These are phyloP conservation scores for Myoxocephalus aenaeus DNA, from an alignment of 2,797 vertebrate genomes.

Conservation along the genomic window DNA sequence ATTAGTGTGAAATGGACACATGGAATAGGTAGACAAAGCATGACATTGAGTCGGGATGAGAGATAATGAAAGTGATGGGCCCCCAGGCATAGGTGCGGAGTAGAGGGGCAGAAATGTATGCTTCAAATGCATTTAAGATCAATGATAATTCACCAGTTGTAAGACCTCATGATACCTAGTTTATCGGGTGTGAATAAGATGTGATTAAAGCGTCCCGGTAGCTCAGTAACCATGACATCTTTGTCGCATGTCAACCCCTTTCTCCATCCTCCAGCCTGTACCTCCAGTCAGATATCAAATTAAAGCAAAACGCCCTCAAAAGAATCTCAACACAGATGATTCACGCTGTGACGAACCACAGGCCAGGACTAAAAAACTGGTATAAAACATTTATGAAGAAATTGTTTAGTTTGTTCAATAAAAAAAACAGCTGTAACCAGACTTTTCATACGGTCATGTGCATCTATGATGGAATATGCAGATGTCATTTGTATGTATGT, in stretches of 20 bases:
- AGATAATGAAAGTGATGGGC: conserved; percentile 74
- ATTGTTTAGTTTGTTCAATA: neutral
- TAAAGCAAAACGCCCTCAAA: conserved; percentile 29
- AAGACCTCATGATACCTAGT: conserved; percentile 62
- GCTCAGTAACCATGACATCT: conserved; percentile 74
- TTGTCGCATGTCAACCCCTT: conserved; percentile 47
- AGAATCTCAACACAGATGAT: conserved; percentile 20
- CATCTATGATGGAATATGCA: conserved; percentile 37
- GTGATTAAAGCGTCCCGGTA: conserved; percentile 67
- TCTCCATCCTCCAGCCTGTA: conserved; percentile 23
- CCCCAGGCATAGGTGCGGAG: conserved; percentile 62
- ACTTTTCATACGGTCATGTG: conserved; percentile 1
- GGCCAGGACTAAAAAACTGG: neutral
- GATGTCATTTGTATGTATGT: neutral
- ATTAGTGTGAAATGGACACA: conserved; percentile 86
- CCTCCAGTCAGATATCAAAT: conserved; percentile 47
- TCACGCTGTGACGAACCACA: conserved; percentile 2
- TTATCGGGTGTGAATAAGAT: conserved; percentile 74
- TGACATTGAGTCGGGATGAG: conserved; percentile 84
- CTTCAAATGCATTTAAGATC: conserved; percentile 77
- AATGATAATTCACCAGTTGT: conserved; percentile 74
- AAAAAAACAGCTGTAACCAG: neutral
- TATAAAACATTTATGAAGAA: neutral
- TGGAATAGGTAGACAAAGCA: conserved; percentile 86
- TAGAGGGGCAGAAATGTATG: conserved; percentile 69